Conservation (phyloP, 1,140 invertebrate genomes). For the Rhyzopertha dominica region DNA sequence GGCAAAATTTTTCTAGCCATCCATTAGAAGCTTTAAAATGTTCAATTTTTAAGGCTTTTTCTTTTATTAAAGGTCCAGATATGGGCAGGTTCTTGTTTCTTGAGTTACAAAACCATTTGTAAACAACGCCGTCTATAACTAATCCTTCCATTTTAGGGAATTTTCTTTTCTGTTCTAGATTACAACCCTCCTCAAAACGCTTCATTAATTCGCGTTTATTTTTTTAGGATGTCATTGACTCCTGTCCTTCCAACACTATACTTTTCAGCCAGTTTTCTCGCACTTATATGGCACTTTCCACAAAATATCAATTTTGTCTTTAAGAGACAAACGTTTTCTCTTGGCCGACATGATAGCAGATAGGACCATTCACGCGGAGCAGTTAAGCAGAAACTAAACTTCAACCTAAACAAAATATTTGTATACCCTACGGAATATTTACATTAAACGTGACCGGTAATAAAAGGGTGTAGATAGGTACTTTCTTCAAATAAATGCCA, state of each 20-base stretch:
- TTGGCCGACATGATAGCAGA: too few relatives aligned
- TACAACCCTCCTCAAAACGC: conserved; percentile 7
- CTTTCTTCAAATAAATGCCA: too few relatives aligned
- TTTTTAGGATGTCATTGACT: conserved; percentile 12
- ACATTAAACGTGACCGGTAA: too few relatives aligned
- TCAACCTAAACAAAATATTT: too few relatives aligned
- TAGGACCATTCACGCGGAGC: too few relatives aligned
- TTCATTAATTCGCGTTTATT: conserved; percentile 12
- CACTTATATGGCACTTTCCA: too few relatives aligned
- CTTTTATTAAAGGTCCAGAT: conserved; percentile 10
- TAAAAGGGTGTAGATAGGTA: too few relatives aligned
- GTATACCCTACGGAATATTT: too few relatives aligned
- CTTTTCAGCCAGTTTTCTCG: too few relatives aligned
- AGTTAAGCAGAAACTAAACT: too few relatives aligned
- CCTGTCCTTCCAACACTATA: conserved; percentile 10
- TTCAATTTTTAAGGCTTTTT: conserved; percentile 8
- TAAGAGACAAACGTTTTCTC: too few relatives aligned
- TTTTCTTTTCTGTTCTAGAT: conserved; percentile 6
- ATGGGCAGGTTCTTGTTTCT: conserved; percentile 12
- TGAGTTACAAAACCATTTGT: conserved; percentile 13
- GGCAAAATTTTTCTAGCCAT: conserved; percentile 15
- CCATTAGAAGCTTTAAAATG: conserved; percentile 16
- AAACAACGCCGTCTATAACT: conserved; percentile 8
- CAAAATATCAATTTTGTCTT: too few relatives aligned
- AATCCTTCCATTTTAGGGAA: conserved; percentile 3